Evolutionary conservation across 2,888 invertebrate species (phyloP).

Genomic region (Sisyra terminalis): DNA sequence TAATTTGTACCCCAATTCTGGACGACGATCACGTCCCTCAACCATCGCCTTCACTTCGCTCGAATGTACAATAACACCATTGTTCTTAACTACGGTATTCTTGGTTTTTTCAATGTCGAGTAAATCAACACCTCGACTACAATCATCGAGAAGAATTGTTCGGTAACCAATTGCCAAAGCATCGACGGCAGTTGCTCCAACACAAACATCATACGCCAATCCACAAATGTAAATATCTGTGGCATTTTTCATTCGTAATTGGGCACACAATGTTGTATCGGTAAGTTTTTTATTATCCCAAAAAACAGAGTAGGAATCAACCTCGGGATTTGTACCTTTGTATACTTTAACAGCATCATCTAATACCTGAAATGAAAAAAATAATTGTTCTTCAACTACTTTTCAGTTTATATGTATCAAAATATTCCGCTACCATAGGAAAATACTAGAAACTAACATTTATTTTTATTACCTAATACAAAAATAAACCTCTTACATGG

Average conservation of each 20-base stretch:
- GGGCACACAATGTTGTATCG: constrained; percentile 68
- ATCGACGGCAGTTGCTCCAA: constrained; percentile 79
- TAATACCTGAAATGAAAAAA: constrained; percentile 50
- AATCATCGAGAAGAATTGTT: constrained; percentile 78
- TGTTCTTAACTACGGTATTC: constrained; percentile 51
- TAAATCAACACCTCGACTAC: constrained; percentile 73
- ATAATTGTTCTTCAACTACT: neutral
- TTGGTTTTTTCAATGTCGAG: constrained; percentile 74
- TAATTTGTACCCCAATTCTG: constrained; percentile 75
- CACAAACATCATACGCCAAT: constrained; percentile 89
- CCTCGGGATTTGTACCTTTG: constrained; percentile 86
- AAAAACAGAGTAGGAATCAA: constrained; percentile 96
- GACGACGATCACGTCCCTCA: constrained; percentile 69
- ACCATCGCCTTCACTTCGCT: constrained; percentile 75
- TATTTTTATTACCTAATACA: too few relatives aligned
- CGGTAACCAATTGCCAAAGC: constrained; percentile 83
- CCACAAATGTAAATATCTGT: constrained; percentile 93
- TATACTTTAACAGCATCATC: constrained; percentile 66
- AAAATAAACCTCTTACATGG: too few relatives aligned
- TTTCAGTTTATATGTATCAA: too few relatives aligned
- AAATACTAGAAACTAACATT: too few relatives aligned
- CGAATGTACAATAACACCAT: constrained; percentile 68
- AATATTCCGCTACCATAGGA: too few relatives aligned
- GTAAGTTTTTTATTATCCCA: constrained; percentile 92
- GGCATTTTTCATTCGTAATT: constrained; percentile 61